Base-by-base conservation (phyloP, 2,888 invertebrate genomes). In the Orthosia gothica region DNA sequence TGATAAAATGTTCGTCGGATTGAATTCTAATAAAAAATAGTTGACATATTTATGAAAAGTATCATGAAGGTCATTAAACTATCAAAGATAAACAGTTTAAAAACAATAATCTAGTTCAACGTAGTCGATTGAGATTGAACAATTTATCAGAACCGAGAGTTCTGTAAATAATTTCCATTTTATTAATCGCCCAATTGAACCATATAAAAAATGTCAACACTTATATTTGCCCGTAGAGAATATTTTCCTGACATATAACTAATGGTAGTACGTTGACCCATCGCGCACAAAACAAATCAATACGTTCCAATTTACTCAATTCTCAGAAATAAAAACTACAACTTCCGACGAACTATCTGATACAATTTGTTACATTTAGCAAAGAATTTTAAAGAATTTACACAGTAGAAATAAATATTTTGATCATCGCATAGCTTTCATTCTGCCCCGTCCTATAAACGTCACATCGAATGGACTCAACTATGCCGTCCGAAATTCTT, bases 401-500 rank as follows among this genome's bases (percentile, higher is more conserved):
- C 20, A 59, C 4, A 12, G 11, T 18, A 45, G 49, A 13, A 45
- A 80, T 50, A 73, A 64, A 74, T 68, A 73, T 72, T 32, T 61
- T 58, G 3, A 12, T 18, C 18, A 55, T 69, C 32, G 69, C 79
- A 65, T 86, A 74, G 81, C 83, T 64, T 50, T 49, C 73, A 73
- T 20, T 83, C 58, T 16, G 11, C 73, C 23, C 9, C 32, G 63
- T 57, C 59, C 86, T 65, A 73, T 54, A 76, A 70, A 69, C 67
- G 78, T 75, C 87, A 70, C 66, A 66, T 67, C 76, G 76, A 74
- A 80, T 76, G 71, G 82, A 83, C 68, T 76, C 66, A 79, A 74
- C 69, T 73, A 74, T 58, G 66, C 77, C 59, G 32, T 79, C 88
- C 80, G 74, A 83, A 90, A 93, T 93, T 93, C 93, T 88, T 86